Base-by-base conservation (phyloP, 2,113 vertebrate species). In the Strix uralensis region DNA sequence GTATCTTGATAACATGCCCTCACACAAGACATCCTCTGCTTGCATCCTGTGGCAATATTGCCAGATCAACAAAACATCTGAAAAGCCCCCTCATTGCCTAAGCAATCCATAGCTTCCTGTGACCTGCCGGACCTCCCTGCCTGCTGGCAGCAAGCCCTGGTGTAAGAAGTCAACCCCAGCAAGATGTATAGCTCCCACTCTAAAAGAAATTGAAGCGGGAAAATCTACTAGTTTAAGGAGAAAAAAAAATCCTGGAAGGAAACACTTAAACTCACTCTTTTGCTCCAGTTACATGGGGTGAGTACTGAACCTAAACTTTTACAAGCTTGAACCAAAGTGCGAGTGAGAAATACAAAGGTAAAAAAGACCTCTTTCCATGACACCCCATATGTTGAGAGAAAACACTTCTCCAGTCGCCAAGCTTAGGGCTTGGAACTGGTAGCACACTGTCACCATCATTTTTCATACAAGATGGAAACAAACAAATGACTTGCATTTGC, bases 221-320 rank as follows among this genome's bases (percentile, higher is more conserved):
- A 89, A 70, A 63, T 25, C 18, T 63, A 34, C 22, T 62, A 15
- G 13, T 57, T 83, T 59, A 61, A 52, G 10, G 12, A 42, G 13
- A 9, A 27, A 23, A 88, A 92, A 69, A 51, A 67, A 34, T 8
- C 5, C 5, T 14, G 10, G 13, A 52, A 46, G 23, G 20, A 47
- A 49, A 4, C 20, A 32, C 8, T n/a, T 36, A 59, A 70, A 54
- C 3, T 57, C n/a, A 44, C 6, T 47, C 9, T 72, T 72, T 47
- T 47, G 5, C 3, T 14, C 13, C 1, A 1, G 15, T 69, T 80
- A 74, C 11, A 46, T 4, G 10, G 14, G 3, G 4, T 44, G 5
- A 81, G 14, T 69, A 61, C 18, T 62, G 47, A 92, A 74, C 4
- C 21, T 49, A 40, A 87, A 69, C 12, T 81, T 75, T 54, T 27